A percentile compares a stretch with the other conserved stretches of the same genome.
phyloP scores from a whole-genome alignment of 2,113 vertebrate genomes.

The Saguinus imperator region DNA sequence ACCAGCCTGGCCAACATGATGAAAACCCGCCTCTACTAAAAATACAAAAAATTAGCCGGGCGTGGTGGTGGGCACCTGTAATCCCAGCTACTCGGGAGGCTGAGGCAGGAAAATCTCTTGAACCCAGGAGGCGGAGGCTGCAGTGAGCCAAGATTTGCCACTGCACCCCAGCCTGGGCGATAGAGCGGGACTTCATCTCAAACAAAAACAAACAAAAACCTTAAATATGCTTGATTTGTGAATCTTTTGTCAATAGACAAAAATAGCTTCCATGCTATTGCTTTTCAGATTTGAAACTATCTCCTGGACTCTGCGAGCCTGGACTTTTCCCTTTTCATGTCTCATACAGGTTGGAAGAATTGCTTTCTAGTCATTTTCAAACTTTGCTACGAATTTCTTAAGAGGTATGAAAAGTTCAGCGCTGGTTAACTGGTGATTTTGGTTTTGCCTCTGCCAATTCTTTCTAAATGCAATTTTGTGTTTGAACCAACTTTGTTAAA shows the following conservation, averaged over 20 bases:
- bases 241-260: conserved; percentile 5
- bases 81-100: too few species aligned
- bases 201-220: too few species aligned
- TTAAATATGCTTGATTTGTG: neutral
- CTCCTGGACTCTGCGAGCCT: neutral
- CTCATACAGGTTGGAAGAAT: too few species aligned
- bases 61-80: too few species aligned
- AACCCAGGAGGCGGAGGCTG: too few species aligned
- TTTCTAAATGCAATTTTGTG: conserved; percentile 20
- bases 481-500: conserved; percentile 58
- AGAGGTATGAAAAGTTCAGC: neutral
- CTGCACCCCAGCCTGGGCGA: too few species aligned
- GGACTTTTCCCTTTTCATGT: neutral
- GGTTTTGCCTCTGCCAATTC: conserved; percentile 15
- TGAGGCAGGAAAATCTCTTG: too few species aligned
- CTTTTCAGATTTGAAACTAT: neutral
- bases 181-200: too few species aligned
- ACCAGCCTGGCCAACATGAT: too few species aligned
- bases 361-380: neutral
- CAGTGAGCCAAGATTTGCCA: too few species aligned
- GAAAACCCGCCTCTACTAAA: too few species aligned
- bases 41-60: too few species aligned
- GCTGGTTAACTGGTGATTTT: neutral
- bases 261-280: neutral
- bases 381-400: neutral